Evolutionary conservation across 2,888 invertebrate species (phyloP).

Genomic region (Dichetophora obliterata): DNA sequence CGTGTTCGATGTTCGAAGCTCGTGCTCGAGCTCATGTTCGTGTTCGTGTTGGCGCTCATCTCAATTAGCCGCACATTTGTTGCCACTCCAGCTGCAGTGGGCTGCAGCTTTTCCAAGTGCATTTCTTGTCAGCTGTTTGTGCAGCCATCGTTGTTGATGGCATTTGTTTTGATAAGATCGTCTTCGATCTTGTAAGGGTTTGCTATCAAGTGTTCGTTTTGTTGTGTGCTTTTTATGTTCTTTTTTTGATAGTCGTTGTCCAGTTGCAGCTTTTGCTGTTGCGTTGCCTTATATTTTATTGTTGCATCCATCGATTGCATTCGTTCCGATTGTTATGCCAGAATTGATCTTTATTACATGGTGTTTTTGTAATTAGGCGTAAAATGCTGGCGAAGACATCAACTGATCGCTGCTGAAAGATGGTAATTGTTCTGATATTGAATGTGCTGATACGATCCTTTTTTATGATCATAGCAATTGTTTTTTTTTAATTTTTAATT

Average conservation of each 20-base stretch:
- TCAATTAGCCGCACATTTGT: slow-evolving; percentile 18
- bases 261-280: background rate
- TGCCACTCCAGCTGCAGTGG: background rate
- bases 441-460: background rate
- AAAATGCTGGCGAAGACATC: slow-evolving; percentile 6
- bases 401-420: slow-evolving; percentile 1
- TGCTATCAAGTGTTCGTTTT: background rate
- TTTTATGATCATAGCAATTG: background rate
- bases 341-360: slow-evolving; percentile 12
- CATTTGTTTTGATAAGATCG: background rate
- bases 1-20: slow-evolving; percentile 25
- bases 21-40: background rate
- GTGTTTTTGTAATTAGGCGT: slow-evolving; percentile 24
- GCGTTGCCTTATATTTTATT: slow-evolving; percentile 14
- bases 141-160: background rate
- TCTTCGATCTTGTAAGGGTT: background rate
- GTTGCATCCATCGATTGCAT: background rate
- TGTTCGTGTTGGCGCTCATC: background rate
- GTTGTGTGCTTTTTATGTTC: background rate
- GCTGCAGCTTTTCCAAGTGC: background rate
- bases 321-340: slow-evolving; percentile 15
- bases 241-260: background rate
- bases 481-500: background rate
- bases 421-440: background rate
- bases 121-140: slow-evolving; percentile 3